Evolutionary conservation across 2,113 vertebrate species (phyloP).

Genomic region (Oriolus oriolus): DNA sequence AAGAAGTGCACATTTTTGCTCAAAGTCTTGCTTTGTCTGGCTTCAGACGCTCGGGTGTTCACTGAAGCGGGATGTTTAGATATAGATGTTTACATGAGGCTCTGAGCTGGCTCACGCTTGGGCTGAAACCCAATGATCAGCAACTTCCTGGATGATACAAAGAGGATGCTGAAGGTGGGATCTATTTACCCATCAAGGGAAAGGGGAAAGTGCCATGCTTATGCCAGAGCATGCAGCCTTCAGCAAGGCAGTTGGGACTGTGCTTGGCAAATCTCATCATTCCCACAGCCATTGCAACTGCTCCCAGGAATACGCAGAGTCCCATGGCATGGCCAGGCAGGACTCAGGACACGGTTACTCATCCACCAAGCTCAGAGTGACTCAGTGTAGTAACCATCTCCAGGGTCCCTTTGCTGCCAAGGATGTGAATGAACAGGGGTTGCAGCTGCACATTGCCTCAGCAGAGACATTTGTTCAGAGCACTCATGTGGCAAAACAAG

Average conservation of each 20-base stretch:
- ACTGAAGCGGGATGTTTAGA: neutral
- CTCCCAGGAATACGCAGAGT: neutral
- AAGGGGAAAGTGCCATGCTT: neutral
- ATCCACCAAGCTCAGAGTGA: neutral
- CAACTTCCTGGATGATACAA: neutral
- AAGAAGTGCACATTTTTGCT: neutral
- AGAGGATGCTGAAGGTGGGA: neutral
- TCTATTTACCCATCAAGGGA: neutral
- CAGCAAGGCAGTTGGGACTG: neutral
- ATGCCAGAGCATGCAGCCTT: neutral
- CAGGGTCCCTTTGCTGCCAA: neutral
- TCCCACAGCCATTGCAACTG: neutral
- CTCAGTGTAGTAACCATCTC: neutral
- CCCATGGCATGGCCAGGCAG: neutral
- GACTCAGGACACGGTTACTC: neutral
- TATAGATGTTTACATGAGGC: neutral
- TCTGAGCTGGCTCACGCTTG: neutral
- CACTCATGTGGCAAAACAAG: neutral
- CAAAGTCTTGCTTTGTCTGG: neutral
- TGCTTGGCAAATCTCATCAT: accelerated
- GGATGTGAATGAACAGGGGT: neutral
- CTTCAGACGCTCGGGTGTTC: neutral
- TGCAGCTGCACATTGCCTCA: neutral
- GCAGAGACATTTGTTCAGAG: constrained; percentile 3
- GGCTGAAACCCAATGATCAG: neutral